These are phyloP conservation scores for Harpalus rubripes DNA, from an alignment of 2,888 invertebrate genomes.

Conservation along the genomic window DNA sequence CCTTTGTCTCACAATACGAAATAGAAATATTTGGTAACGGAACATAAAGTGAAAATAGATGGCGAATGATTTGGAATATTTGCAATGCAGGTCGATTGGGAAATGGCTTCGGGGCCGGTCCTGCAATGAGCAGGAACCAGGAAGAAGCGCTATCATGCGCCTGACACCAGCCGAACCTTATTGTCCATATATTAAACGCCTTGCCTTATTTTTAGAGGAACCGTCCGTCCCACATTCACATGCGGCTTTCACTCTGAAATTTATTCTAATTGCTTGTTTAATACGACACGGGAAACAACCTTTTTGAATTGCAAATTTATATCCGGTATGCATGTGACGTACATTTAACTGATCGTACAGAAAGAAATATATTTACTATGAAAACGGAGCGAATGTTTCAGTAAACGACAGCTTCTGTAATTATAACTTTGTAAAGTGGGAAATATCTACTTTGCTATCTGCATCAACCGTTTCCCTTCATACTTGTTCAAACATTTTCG, in stretches of 20 bases:
- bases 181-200: constrained; percentile 60
- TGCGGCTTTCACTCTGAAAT: constrained; percentile 57
- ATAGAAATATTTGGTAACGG: neutral
- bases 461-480: neutral
- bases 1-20: no score
- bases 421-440: constrained; percentile 36
- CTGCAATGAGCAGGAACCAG: neutral
- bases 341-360: constrained; percentile 61
- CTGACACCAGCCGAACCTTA: constrained; percentile 36
- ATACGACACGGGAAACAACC: constrained; percentile 64
- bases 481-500: neutral
- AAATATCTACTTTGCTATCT: constrained; percentile 32
- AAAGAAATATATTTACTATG: constrained; percentile 62
- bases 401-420: constrained; percentile 25
- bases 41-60: neutral
- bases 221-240: constrained; percentile 24
- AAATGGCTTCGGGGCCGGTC: neutral
- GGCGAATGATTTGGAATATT: neutral
- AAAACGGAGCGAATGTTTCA: constrained; percentile 45
- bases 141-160: constrained; percentile 40
- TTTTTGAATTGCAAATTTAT: constrained; percentile 66
- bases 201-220: constrained; percentile 46
- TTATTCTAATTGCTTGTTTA: constrained; percentile 66
- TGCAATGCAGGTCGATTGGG: constrained; percentile 4
- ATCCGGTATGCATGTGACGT: constrained; percentile 61